Evolutionary conservation across 2,797 vertebrate species (phyloP), one percentile per base, ranked within the genome.

Genomic region (Clarias pachynema): DNA sequence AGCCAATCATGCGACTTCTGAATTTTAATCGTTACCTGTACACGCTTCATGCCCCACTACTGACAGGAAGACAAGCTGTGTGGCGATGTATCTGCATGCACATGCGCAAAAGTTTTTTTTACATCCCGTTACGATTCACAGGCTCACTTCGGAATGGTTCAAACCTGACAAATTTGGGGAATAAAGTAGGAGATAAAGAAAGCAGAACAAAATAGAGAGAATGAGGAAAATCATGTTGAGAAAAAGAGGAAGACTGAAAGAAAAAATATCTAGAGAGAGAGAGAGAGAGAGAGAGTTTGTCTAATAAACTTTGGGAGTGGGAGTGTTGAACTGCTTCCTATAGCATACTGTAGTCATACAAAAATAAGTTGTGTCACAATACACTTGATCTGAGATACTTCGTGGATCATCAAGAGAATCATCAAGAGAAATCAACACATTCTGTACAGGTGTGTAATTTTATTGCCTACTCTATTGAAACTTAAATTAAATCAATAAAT

Each of bases 1-100:
- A 84, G 89, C 93, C 93, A 92, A 92, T 95, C 93, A 93, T 89
- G 90, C 24, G 89, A 85, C 86, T 81, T 89, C 88, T 92, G 91
- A 88, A 91, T 92, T 90, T 91, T 93, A 90, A 90, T 90, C 5
- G 78, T 88, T 92, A 92, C 91, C 93, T 92, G 90, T 80, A 31
- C 44, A 66, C 83, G 84, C 87, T 85, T 72, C 63, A 85, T 85
- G 68, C 85, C 63, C 88, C 69, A 78, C 79, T 81, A 89, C 87
- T 92, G 93, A 94, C 93, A 93, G 92, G 81, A 86, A 81, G 87
- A 86, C 88, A 86, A 77, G 85, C 86, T 88, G 75, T 77, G 81
- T 85, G 74, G 63, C 60, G 62, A 40, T 84, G 53, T 84, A 69
- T 83, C 44, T 81, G 59, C 65, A 73, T 78, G n/a, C 56, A n/a